Evolutionary conservation across 2,888 invertebrate genomes (phyloP).

Genomic region (Adela reaumurella): DNA sequence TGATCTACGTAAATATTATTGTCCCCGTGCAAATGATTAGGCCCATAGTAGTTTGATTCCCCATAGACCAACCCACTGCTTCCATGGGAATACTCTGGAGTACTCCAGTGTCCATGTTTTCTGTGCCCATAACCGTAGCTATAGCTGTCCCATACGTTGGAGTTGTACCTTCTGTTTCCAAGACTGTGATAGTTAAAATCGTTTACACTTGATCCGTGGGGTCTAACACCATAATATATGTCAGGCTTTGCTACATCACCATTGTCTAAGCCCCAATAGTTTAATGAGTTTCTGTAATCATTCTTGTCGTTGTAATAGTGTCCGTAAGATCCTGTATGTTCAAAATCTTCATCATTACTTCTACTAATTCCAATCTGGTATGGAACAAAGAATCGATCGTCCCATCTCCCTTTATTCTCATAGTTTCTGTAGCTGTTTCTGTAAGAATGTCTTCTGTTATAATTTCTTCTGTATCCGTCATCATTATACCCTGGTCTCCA

Average conservation of each 20-base stretch:
- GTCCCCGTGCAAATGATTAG: slow-evolving; percentile 1
- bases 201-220: slow-evolving; percentile 18
- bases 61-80: slow-evolving; percentile 24
- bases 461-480: not conserved
- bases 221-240: slow-evolving; percentile 31
- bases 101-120: slow-evolving; percentile 36
- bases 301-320: slow-evolving; percentile 33
- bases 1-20: not conserved
- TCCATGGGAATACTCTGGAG: slow-evolving; percentile 19
- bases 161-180: slow-evolving; percentile 29
- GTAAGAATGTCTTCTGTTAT: slow-evolving; percentile 22
- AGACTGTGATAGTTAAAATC: slow-evolving; percentile 46
- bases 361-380: slow-evolving; percentile 48
- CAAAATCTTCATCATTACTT: slow-evolving; percentile 45
- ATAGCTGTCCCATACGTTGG: slow-evolving; percentile 14
- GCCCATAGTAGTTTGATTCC: slow-evolving; percentile 21
- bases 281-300: slow-evolving; percentile 38
- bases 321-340: slow-evolving; percentile 60
- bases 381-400: slow-evolving; percentile 46
- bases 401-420: slow-evolving; percentile 22
- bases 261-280: slow-evolving; percentile 51
- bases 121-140: slow-evolving; percentile 32
- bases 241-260: slow-evolving; percentile 20
- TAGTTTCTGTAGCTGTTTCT: slow-evolving; percentile 15
- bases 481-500: slow-evolving; percentile 5